Percentiles rank a stretch among this genome's conserved stretches.
phyloP scores from a whole-genome alignment of 2,797 vertebrate genomes.

The Cyclopterus lumpus region DNA sequence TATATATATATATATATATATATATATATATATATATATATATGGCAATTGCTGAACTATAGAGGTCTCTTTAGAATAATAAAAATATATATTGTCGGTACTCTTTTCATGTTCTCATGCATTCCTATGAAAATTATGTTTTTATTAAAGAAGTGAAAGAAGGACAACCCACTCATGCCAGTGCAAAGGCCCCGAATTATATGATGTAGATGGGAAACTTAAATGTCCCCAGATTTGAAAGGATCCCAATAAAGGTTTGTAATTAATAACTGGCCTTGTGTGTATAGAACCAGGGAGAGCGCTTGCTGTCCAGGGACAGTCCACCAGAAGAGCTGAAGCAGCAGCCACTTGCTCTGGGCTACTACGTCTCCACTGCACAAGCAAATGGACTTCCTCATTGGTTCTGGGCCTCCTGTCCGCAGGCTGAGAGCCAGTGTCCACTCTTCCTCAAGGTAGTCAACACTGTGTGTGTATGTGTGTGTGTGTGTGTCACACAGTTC shows the following conservation, averaged over 20 bases:
- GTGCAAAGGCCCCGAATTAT: neutral
- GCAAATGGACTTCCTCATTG: constrained; percentile 96
- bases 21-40: too few relatives aligned
- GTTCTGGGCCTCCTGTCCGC: constrained; percentile 98
- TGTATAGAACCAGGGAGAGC: constrained; percentile 92
- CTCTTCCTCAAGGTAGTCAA: constrained; percentile 94
- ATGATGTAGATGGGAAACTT: constrained; percentile 9
- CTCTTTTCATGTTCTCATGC: neutral
- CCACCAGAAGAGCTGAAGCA: constrained; percentile 96
- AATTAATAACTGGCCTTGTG: constrained; percentile 26
- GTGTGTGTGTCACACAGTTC: neutral
- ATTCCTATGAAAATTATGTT: neutral
- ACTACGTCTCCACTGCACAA: constrained; percentile 97
- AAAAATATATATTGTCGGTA: neutral
- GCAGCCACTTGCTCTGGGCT: constrained; percentile 96
- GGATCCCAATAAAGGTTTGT: constrained; percentile 9
- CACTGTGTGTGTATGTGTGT: neutral
- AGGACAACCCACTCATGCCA: neutral
- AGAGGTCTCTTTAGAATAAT: neutral
- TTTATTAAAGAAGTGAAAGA: constrained; percentile 2
- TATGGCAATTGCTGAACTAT: neutral
- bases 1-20: too few relatives aligned
- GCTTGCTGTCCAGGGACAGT: constrained; percentile 94
- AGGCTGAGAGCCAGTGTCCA: constrained; percentile 97
- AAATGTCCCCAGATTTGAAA: constrained; percentile 2